Percentiles rank a stretch among this genome's conserved stretches.
These are phyloP conservation scores for Castor canadensis DNA, from an alignment of 2,113 vertebrate genomes.

Conservation along the genomic window DNA sequence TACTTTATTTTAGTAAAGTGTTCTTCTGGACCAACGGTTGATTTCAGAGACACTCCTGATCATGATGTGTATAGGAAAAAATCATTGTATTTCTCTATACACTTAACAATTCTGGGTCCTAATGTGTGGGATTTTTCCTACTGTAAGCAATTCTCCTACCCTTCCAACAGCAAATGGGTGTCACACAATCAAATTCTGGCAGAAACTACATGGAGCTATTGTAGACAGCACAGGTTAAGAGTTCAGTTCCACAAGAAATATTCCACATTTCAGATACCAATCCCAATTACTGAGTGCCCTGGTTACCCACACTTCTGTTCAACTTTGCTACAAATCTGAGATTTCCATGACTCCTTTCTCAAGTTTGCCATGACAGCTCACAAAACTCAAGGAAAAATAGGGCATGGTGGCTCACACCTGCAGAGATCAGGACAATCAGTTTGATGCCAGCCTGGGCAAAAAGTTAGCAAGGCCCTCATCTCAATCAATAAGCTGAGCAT, in stretches of 20 bases:
- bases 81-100: background rate
- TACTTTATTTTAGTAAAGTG: background rate
- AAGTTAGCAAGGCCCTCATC: too few species aligned
- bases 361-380: background rate
- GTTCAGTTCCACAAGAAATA: background rate
- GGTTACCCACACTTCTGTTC: background rate
- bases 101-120: background rate
- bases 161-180: background rate
- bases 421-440: too few species aligned
- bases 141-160: background rate
- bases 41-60: background rate
- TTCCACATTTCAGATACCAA: background rate
- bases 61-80: background rate
- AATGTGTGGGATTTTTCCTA: background rate
- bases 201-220: background rate
- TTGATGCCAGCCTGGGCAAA: too few species aligned
- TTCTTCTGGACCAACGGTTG: background rate
- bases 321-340: background rate
- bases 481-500: too few species aligned
- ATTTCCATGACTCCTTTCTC: background rate
- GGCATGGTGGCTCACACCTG: too few species aligned
- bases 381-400: too few species aligned
- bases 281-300: background rate
- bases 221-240: background rate
- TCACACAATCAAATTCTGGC: background rate